A percentile compares a stretch with the other conserved stretches of the same genome.
Conservation (phyloP, 2,888 invertebrate genomes). For the Chaetoderma sp. region DNA sequence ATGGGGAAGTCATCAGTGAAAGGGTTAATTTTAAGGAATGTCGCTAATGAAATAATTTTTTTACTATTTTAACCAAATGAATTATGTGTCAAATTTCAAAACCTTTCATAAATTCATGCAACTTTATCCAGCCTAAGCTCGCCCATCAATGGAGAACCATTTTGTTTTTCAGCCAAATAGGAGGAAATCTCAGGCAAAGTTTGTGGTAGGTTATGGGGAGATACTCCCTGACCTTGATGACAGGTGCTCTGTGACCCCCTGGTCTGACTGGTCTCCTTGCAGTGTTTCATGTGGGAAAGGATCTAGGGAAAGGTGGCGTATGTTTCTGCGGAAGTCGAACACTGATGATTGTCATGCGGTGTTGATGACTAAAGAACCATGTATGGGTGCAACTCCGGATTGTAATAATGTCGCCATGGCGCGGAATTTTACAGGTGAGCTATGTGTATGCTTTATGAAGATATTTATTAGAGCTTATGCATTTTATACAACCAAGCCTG, state of each 20-base stretch:
- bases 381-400: constrained; percentile 55
- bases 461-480: too few species aligned
- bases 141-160: background rate
- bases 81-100: too few species aligned
- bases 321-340: constrained; percentile 51
- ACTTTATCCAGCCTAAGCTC: too few species aligned
- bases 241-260: constrained; percentile 77
- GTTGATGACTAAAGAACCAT: constrained; percentile 58
- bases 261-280: constrained; percentile 88
- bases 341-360: constrained; percentile 48
- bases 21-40: too few species aligned
- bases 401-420: constrained; percentile 66
- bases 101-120: too few species aligned
- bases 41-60: too few species aligned
- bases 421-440: constrained; percentile 64
- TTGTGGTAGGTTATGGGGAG: constrained; percentile 50
- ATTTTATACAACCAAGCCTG: too few species aligned
- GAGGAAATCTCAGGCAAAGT: constrained; percentile 40
- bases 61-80: too few species aligned
- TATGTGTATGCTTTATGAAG: background rate
- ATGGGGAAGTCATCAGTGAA: too few species aligned
- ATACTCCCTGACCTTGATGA: constrained; percentile 48
- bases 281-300: constrained; percentile 85
- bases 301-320: constrained; percentile 57
- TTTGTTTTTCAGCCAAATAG: background rate